Percentiles rank a stretch among this genome's conserved stretches.
These are phyloP conservation scores for Drosophila subobscura DNA, from an alignment of 1,140 invertebrate species.

Conservation along the genomic window DNA sequence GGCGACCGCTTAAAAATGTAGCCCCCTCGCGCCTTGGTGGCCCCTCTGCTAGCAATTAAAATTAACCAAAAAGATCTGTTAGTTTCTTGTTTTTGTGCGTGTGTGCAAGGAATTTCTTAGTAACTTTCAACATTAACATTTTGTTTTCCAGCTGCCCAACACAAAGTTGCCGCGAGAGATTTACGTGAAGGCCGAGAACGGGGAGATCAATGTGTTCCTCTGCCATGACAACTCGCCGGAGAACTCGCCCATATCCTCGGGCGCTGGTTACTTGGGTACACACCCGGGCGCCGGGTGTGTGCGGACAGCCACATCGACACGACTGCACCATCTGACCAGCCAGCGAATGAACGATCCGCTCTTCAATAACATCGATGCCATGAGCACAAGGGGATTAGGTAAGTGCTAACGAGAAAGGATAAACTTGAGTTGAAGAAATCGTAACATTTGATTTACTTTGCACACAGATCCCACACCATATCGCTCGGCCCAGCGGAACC, in stretches of 20 bases:
- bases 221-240: slow-evolving; percentile 89
- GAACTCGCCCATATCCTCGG: slow-evolving; percentile 72
- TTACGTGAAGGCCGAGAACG: slow-evolving; percentile 92
- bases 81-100: slow-evolving; percentile 3
- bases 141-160: slow-evolving; percentile 85
- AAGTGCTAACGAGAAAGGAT: neutral
- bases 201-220: slow-evolving; percentile 96
- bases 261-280: slow-evolving; percentile 41
- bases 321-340: slow-evolving; percentile 64
- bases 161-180: slow-evolving; percentile 88
- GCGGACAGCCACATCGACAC: slow-evolving; percentile 72
- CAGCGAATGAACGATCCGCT: slow-evolving; percentile 75
- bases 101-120: slow-evolving; percentile 1
- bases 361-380: slow-evolving; percentile 78
- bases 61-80: slow-evolving; percentile 20
- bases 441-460: neutral
- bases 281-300: slow-evolving; percentile 48
- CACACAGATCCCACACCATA: slow-evolving; percentile 52
- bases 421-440: neutral
- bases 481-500: slow-evolving; percentile 80
- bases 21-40: neutral
- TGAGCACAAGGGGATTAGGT: slow-evolving; percentile 70
- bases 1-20: slow-evolving; percentile 47
- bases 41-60: neutral
- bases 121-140: slow-evolving; percentile 4